Evolutionary conservation across 2,797 vertebrate genomes (phyloP).

Genomic region (Coregonus ussuriensis): DNA sequence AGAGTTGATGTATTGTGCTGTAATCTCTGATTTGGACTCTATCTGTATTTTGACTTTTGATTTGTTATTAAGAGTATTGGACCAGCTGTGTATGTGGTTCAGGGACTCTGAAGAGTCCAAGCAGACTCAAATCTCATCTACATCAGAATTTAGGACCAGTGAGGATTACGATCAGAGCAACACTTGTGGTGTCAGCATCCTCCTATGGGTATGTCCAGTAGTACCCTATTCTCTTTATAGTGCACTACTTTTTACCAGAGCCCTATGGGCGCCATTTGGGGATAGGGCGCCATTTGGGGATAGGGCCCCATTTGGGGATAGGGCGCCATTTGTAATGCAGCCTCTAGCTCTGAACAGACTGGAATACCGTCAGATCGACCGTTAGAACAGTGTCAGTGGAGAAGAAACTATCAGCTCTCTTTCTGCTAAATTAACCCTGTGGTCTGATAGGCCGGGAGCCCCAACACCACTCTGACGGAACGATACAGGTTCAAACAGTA

Average conservation of each 20-base stretch:
- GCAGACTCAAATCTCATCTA: constrained; percentile 51
- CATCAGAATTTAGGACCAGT: constrained; percentile 23
- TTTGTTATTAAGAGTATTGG: not conserved
- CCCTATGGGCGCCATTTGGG: no score
- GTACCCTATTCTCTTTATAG: no score
- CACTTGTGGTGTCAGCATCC: constrained; percentile 36
- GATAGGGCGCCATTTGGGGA: no score
- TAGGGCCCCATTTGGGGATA: no score
- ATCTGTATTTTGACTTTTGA: constrained; percentile 27
- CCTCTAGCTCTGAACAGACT: constrained; percentile 44
- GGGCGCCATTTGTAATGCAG: no score
- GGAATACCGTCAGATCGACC: not conserved
- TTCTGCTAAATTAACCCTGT: not conserved
- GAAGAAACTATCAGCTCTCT: not conserved
- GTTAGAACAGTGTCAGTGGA: not conserved
- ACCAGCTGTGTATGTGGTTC: not conserved
- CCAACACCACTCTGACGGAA: no score
- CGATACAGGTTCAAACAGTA: not conserved
- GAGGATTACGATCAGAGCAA: constrained; percentile 53
- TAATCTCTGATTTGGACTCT: constrained; percentile 55
- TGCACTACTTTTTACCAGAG: no score
- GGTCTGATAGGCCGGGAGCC: not conserved
- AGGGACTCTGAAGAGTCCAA: not conserved
- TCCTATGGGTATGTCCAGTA: not conserved
- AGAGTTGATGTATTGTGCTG: constrained; percentile 39